Evolutionary conservation across 2,113 vertebrate species (phyloP), one percentile per base, ranked within the genome.

Genomic region (Melanerpes formicivorus): DNA sequence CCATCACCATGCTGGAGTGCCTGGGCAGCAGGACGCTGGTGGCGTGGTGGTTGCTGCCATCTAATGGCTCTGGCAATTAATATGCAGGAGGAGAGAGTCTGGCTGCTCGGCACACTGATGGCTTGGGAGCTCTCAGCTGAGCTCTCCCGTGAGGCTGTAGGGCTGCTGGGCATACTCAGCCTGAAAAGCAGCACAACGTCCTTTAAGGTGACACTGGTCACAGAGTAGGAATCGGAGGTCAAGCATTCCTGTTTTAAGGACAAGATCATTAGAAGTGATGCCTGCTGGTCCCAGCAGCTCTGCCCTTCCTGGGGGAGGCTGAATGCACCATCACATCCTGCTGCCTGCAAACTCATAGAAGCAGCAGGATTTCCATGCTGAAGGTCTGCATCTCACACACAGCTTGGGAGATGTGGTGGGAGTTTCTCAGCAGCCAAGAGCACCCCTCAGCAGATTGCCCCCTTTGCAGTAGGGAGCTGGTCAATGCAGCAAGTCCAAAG

Each of bases 31-130:
- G 62, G 79, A 56, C 1, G 9, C 62, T 40, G 70, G 63, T 50
- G 87, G 22, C 5, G 14, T 2, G 77, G 95, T 37, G 55, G 56
- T 34, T 97, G 92, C 96, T 97, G 96, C 95, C 96, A 96, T 87
- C 96, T 97, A 95, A 92, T 17, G 96, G 86, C 78, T 70, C 67
- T 16, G 81, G 44, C 18, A 18, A 25, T 87, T 5, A 8, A 30
- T 8, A 40, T 9, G 34, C 74, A 3, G 69, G 30, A 62, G 7
- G 4, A 27, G 18, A 18, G 25, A 63, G 48, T 30, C 21, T 3
- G 1, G 50, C 55, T 52, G 11, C 6, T 0, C 69, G 2, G 12
- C 3, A 54, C 48, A 0, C 19, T 3, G 2, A 14, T 0, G 4
- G 32, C 10, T 2, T 16, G 30, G 79, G 3, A 22, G 32, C 5